Conservation (phyloP, 2,888 invertebrate species). For the Acleris holmiana region DNA sequence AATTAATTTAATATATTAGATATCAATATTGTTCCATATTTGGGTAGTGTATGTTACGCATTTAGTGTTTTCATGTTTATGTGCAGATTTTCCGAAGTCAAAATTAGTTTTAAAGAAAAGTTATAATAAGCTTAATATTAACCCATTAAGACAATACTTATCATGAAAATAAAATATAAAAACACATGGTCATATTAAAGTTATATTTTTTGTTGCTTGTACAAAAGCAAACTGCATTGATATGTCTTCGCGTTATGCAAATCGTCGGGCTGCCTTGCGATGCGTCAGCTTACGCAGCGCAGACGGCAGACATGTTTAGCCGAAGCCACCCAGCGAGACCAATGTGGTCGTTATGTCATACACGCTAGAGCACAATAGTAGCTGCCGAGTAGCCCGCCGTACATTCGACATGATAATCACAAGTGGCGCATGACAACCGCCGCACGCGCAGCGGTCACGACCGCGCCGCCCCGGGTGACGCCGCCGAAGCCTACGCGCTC, state of each 20-base stretch:
- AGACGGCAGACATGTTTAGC: constrained; percentile 16
- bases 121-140: too few species aligned
- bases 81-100: too few species aligned
- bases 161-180: too few species aligned
- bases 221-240: neutral
- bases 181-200: too few species aligned
- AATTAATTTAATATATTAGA: neutral
- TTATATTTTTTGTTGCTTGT: neutral
- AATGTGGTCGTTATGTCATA: constrained; percentile 8
- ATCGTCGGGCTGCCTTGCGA: constrained; percentile 20
- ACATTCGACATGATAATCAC: constrained; percentile 74
- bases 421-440: constrained; percentile 76
- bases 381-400: constrained; percentile 20
- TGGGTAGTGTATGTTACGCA: neutral
- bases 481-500: constrained; percentile 49
- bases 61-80: too few species aligned
- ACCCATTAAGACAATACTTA: too few species aligned
- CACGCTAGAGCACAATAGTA: constrained; percentile 7
- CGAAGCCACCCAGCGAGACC: constrained; percentile 11
- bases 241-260: constrained; percentile 7
- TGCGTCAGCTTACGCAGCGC: constrained; percentile 27
- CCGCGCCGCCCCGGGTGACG: constrained; percentile 62
- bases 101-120: too few species aligned
- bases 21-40: neutral
- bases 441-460: constrained; percentile 79